A percentile compares a stretch with the other conserved stretches of the same genome.
Conservation (phyloP, 2,888 invertebrate genomes). For the Arge pagana region DNA sequence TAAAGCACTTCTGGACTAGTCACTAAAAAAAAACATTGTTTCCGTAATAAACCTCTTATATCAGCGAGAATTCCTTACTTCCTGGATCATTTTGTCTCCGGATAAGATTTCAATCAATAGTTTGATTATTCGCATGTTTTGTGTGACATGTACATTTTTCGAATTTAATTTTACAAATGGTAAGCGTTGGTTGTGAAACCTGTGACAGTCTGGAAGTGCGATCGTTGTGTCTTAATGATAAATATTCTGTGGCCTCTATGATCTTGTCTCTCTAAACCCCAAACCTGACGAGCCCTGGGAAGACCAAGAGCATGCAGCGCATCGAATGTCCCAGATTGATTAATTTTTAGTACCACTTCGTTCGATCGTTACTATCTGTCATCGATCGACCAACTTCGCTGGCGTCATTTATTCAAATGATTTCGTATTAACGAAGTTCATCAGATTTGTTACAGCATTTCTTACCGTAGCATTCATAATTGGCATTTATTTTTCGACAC, state of each 20-base stretch:
- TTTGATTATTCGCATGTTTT: too few species aligned
- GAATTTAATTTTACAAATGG: too few species aligned
- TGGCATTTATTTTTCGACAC: too few species aligned
- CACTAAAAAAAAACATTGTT: too few species aligned
- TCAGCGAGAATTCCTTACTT: too few species aligned
- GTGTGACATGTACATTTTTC: too few species aligned
- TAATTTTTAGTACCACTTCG: slow-evolving; percentile 25
- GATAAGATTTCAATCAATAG: too few species aligned
- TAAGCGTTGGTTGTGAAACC: too few species aligned
- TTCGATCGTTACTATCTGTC: slow-evolving; percentile 7
- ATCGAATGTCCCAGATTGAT: slow-evolving; percentile 21
- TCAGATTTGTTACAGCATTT: too few species aligned
- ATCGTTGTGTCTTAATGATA: slow-evolving; percentile 29
- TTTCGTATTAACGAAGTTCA: neutral
- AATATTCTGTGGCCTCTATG: slow-evolving; percentile 22
- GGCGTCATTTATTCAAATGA: slow-evolving; percentile 1
- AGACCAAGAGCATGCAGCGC: slow-evolving; percentile 28
- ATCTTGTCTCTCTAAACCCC: slow-evolving; percentile 4
- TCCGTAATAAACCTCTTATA: too few species aligned
- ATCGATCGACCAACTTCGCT: neutral
- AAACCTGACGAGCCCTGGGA: slow-evolving; percentile 31
- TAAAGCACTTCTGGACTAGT: slow-evolving; percentile 21
- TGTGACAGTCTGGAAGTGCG: slow-evolving; percentile 33
- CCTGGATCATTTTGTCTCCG: too few species aligned
- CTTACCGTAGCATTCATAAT: too few species aligned